Base-by-base conservation (phyloP, 2,113 vertebrate species). In the Trachemys scripta region DNA sequence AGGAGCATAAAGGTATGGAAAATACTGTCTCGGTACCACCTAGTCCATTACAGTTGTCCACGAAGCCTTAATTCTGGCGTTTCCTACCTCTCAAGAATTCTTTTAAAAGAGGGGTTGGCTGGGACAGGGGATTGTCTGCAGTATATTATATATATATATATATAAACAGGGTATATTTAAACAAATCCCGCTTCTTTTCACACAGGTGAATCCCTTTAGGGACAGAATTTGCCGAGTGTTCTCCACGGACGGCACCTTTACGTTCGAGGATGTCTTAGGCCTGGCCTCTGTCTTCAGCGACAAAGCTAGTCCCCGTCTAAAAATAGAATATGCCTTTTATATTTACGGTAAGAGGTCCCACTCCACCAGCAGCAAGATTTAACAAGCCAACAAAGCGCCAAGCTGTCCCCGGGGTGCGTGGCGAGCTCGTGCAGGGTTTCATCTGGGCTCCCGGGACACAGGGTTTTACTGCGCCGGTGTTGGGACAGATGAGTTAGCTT, bases 281-380 rank as follows among this genome's bases (percentile, higher is more conserved):
- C 94, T 97, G 98, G 97, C 96, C 0, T 97, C 98, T 0, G 95
- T 95, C 85, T 98, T 97, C 87, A 97, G 95, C 2, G 94, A 97
- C 87, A 94, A 96, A 88, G 98, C 98, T 31, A 92, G 96, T 53
- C 97, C 96, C 57, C 45, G 95, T 90, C 91, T 98, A 87, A 98
- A 98, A 96, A 97, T 96, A 5, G 94, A 94, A 42, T 97, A 97
- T 0, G 82, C 89, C 20, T 96, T 95, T 59, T 92, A 90, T 27
- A 97, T 98, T 42, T 97, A 95, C 0, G 87, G 97, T 97, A 81
- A 47, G 95, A 94, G 38, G 45, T 56, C 62, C 47, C 35, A 31
- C 57, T 16, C 69, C 27, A 79, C 38, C 50, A 62, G 76, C 24
- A 49, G 25, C 25, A 11, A 51, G 17, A 9, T 3, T 14, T 35